Conservation (phyloP, 2,888 invertebrate species). For the Rhimphoctona megacephalus region DNA sequence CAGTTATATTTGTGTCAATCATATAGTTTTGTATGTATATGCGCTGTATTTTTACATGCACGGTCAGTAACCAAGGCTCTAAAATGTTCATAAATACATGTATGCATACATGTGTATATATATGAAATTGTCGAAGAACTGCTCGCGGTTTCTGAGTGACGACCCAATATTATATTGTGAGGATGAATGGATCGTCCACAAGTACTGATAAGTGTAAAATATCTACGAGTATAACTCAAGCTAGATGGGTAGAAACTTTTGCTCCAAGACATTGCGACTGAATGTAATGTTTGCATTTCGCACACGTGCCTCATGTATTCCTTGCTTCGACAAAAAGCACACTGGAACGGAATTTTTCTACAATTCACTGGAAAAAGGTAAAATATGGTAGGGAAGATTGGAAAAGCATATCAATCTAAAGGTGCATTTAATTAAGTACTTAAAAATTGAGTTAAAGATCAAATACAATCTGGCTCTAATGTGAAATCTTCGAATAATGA, state of each 20-base stretch:
- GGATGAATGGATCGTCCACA: slow-evolving; percentile 55
- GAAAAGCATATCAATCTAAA: background rate
- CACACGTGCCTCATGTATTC: slow-evolving; percentile 24
- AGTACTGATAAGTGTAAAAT: slow-evolving; percentile 17
- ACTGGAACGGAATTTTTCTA: background rate
- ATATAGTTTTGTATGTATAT: slow-evolving; percentile 1
- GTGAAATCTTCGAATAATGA: background rate
- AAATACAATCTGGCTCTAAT: background rate
- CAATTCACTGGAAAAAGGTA: background rate
- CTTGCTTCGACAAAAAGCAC: slow-evolving; percentile 1
- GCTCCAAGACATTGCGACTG: slow-evolving; percentile 21
- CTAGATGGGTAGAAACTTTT: slow-evolving; percentile 43
- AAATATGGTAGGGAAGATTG: background rate
- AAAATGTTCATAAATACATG: background rate
- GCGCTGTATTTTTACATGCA: background rate
- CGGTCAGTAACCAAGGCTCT: background rate
- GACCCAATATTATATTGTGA: slow-evolving; percentile 17
- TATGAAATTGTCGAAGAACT: slow-evolving; percentile 40
- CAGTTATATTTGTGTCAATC: slow-evolving; percentile 13
- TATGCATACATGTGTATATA: slow-evolving; percentile 1
- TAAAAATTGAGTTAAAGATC: background rate
- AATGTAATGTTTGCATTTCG: slow-evolving; percentile 56
- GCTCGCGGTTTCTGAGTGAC: slow-evolving; percentile 12
- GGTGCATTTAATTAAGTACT: too few species aligned
- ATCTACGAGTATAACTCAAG: slow-evolving; percentile 54